These are phyloP conservation scores for Drosophila ercepeae DNA, from an alignment of 1,140 invertebrate genomes.

Conservation along the genomic window DNA sequence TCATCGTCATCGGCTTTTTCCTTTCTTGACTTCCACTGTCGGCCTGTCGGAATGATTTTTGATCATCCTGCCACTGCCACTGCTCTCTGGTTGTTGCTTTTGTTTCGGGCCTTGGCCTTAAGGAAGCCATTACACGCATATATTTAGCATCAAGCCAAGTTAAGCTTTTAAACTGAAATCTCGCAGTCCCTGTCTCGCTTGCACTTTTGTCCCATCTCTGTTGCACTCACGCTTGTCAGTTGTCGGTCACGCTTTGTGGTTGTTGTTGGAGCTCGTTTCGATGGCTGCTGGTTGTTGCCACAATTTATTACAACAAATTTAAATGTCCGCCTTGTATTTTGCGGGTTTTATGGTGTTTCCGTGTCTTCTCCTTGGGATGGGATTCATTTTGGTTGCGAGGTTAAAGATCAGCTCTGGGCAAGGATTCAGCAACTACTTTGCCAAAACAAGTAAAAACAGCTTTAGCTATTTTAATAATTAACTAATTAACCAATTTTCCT, in stretches of 20 bases:
- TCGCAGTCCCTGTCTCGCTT: constrained; percentile 30
- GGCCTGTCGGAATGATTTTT: constrained; percentile 69
- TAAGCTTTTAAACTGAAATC: constrained; percentile 68
- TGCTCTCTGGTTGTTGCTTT: constrained; percentile 15
- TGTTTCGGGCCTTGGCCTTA: constrained; percentile 57
- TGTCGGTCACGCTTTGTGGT: constrained; percentile 50
- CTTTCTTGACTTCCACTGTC: constrained; percentile 35
- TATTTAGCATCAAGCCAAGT: constrained; percentile 29
- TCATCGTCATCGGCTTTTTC: constrained; percentile 39
- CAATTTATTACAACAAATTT: constrained; percentile 82
- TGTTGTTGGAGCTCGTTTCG: constrained; percentile 12
- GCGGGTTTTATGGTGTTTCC: constrained; percentile 66
- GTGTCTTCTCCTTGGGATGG: constrained; percentile 9
- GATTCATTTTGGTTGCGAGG: too few species aligned
- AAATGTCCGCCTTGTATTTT: constrained; percentile 72
- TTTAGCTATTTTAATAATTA: background rate
- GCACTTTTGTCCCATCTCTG: constrained; percentile 15
- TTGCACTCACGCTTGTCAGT: constrained; percentile 28
- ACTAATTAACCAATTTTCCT: background rate
- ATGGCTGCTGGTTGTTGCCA: constrained; percentile 25
- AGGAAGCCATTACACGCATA: constrained; percentile 83
- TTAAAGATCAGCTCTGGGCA: too few species aligned
- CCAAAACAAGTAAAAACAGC: too few species aligned
- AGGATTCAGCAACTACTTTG: too few species aligned
- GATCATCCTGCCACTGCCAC: constrained; percentile 45